Conservation (phyloP, 2,888 invertebrate genomes). For the Amaurobius ferox region DNA sequence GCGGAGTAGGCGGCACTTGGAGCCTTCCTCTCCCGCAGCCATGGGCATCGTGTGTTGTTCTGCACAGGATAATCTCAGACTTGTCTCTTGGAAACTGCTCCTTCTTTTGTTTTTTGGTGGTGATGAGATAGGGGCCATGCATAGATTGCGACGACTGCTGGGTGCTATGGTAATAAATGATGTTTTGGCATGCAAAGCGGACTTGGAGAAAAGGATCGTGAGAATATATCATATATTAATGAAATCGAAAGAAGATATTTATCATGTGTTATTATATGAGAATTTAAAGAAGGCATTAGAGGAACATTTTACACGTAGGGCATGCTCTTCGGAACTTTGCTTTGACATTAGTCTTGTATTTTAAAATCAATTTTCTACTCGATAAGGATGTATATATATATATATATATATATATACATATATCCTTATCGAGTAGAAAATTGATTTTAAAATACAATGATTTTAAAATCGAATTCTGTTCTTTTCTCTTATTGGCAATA, state of each 20-base stretch:
- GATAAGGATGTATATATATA: background rate
- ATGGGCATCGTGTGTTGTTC: conserved; percentile 9
- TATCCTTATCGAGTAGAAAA: background rate
- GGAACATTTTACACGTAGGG: too few species aligned
- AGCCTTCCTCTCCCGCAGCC: background rate
- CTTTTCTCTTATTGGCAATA: too few species aligned
- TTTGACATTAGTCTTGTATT: too few species aligned
- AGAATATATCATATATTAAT: conserved; percentile 10
- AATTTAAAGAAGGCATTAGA: background rate
- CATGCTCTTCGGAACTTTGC: too few species aligned
- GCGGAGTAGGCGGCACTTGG: conserved; percentile 1
- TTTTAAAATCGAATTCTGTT: too few species aligned
- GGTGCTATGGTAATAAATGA: conserved; percentile 1
- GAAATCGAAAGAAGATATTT: background rate
- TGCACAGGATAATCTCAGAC: conserved; percentile 41
- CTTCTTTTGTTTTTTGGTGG: conserved; percentile 1
- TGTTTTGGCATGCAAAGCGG: background rate
- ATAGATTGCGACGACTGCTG: background rate
- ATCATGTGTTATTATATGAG: background rate
- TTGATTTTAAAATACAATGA: too few species aligned
- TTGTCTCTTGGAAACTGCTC: conserved; percentile 1
- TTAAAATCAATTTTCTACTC: background rate
- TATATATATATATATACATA: conserved; percentile 5
- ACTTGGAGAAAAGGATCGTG: background rate
- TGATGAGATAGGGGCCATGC: conserved; percentile 16